A percentile compares a stretch with the other conserved stretches of the same genome.
Conservation (phyloP, 2,797 vertebrate genomes). For the Phataginus tetradactyla region DNA sequence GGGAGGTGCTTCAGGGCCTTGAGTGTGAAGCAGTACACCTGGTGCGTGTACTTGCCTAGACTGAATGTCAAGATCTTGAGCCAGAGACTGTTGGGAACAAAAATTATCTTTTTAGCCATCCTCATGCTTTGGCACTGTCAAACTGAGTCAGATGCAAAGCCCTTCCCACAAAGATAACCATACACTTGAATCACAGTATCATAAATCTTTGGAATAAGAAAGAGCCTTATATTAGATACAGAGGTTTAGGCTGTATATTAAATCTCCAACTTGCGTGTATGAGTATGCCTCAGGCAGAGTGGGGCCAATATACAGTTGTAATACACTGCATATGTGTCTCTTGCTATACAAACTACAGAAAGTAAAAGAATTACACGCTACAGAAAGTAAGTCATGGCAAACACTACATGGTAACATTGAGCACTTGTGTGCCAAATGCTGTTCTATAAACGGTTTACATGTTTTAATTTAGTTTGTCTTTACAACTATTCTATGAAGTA, state of each 20-base stretch:
- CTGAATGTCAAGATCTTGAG: conserved; percentile 46
- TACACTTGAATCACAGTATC: neutral
- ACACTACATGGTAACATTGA: neutral
- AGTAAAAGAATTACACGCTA: neutral
- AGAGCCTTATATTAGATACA: neutral
- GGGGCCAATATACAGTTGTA: neutral
- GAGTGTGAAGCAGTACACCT: conserved; percentile 63
- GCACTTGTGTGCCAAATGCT: neutral
- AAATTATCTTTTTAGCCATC: neutral
- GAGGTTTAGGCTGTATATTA: neutral
- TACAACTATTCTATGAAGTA: neutral
- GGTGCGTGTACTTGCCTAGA: conserved; percentile 40
- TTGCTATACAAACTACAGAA: conserved; percentile 1
- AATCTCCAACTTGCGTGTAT: neutral
- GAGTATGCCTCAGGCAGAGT: neutral
- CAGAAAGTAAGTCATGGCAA: conserved; percentile 30
- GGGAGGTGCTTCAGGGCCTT: conserved; percentile 23
- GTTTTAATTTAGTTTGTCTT: conserved; percentile 24
- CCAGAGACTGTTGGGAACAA: conserved; percentile 41
- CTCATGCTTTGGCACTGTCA: conserved; percentile 6
- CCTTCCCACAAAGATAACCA: neutral
- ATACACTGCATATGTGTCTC: neutral
- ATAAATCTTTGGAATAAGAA: neutral
- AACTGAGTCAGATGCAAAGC: neutral
- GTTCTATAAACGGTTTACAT: neutral